Percentiles rank a stretch among this genome's conserved stretches.
phyloP scores from a whole-genome alignment of 2,113 vertebrate species.

The Neogobius melanostomus region DNA sequence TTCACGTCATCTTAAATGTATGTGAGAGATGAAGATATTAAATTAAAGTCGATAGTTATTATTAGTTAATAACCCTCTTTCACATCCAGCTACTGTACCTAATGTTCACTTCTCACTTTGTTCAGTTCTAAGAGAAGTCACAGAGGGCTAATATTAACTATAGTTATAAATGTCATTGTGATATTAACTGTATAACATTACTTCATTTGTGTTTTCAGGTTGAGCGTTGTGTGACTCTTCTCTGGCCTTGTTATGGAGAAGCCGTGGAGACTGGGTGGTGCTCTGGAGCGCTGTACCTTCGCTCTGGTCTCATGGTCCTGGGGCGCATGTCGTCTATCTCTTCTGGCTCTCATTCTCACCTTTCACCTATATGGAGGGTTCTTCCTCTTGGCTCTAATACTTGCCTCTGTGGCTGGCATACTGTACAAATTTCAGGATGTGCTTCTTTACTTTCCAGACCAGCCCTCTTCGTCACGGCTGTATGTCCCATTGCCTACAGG shows the following conservation, averaged over 20 bases:
- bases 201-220: conserved; percentile 39
- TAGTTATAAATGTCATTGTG: not conserved
- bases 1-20: not conserved
- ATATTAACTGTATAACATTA: not conserved
- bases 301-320: conserved; percentile 92
- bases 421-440: conserved; percentile 98
- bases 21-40: not conserved
- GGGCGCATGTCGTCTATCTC: conserved; percentile 93
- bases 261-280: conserved; percentile 92
- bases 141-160: not conserved
- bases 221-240: conserved; percentile 52
- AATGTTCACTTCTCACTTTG: no score
- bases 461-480: conserved; percentile 95
- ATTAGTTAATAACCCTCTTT: not conserved
- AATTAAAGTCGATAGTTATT: not conserved
- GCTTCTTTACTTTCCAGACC: conserved; percentile 96
- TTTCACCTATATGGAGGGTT: conserved; percentile 94
- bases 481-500: conserved; percentile 97
- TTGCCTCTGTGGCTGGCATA: conserved; percentile 91
- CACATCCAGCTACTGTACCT: no score
- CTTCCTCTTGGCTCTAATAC: conserved; percentile 87
- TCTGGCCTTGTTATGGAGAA: conserved; percentile 87
- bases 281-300: conserved; percentile 85
- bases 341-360: conserved; percentile 95
- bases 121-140: no score